Conservation (phyloP, 1,140 invertebrate genomes). For the Micrasema longulum region DNA sequence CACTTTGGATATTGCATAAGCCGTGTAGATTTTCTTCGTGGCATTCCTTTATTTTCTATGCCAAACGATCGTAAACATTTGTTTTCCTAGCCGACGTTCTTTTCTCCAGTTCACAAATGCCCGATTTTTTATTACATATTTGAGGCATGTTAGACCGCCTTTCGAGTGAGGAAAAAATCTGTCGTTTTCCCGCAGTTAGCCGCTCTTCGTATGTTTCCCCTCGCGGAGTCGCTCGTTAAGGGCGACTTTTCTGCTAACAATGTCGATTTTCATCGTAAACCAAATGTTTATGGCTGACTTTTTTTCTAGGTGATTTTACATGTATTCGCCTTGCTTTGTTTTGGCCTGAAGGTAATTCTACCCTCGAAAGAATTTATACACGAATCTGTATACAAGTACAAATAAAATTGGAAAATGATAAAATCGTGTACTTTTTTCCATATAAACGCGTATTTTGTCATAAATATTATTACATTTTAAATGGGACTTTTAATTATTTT, state of each 20-base stretch:
- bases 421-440: no score
- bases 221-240: constrained; percentile 14
- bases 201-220: constrained; percentile 4
- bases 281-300: constrained; percentile 30
- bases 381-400: background rate
- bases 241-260: constrained; percentile 26
- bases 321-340: background rate
- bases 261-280: constrained; percentile 31
- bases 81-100: constrained; percentile 39
- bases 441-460: background rate
- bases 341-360: no score
- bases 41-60: constrained; percentile 45
- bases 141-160: constrained; percentile 51
- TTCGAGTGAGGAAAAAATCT: constrained; percentile 34
- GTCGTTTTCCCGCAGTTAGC: constrained; percentile 28
- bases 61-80: constrained; percentile 53
- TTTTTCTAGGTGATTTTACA: constrained; percentile 1
- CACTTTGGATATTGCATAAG: constrained; percentile 53
- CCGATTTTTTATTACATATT: constrained; percentile 53
- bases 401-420: background rate
- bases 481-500: no score
- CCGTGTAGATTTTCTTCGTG: constrained; percentile 49
- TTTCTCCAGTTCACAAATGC: constrained; percentile 51
- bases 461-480: background rate
- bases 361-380: no score